These are phyloP conservation scores for Ischnura elegans DNA, from an alignment of 2,888 invertebrate genomes.

Conservation along the genomic window DNA sequence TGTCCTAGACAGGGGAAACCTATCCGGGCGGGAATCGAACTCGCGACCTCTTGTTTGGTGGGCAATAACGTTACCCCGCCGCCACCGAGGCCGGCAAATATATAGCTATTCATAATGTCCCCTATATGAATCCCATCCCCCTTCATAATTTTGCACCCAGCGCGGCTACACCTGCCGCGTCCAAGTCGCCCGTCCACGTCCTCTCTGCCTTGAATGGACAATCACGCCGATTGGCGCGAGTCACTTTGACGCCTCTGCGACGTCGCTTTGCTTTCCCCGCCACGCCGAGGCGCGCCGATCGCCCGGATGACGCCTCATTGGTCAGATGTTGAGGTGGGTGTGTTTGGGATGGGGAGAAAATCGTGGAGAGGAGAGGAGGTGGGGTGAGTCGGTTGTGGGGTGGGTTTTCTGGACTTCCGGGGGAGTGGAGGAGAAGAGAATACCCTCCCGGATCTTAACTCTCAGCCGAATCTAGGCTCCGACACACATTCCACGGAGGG, in stretches of 20 bases:
- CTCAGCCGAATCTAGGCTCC: constrained; percentile 66
- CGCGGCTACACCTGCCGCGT: neutral
- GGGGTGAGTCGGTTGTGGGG: neutral
- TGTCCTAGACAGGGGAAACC: too few relatives aligned
- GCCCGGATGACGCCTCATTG: constrained; percentile 29
- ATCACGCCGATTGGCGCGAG: neutral
- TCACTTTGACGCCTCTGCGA: constrained; percentile 45
- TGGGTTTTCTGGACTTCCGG: constrained; percentile 44
- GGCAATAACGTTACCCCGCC: too few relatives aligned
- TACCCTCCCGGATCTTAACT: constrained; percentile 62
- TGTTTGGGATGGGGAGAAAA: neutral
- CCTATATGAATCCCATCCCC: too few relatives aligned
- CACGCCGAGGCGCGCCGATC: constrained; percentile 11
- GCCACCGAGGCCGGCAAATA: too few relatives aligned
- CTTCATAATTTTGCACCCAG: too few relatives aligned
- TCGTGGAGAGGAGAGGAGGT: neutral
- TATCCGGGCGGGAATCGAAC: too few relatives aligned
- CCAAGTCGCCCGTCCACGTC: neutral
- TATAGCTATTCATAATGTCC: too few relatives aligned
- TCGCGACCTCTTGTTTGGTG: too few relatives aligned
- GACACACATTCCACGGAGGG: constrained; percentile 55
- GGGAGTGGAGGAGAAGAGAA: constrained; percentile 34
- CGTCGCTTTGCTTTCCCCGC: constrained; percentile 29
- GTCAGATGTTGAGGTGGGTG: neutral
- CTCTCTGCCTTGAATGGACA: neutral